These are phyloP conservation scores for Equus przewalskii DNA, from an alignment of 2,113 vertebrate species.

Conservation along the genomic window DNA sequence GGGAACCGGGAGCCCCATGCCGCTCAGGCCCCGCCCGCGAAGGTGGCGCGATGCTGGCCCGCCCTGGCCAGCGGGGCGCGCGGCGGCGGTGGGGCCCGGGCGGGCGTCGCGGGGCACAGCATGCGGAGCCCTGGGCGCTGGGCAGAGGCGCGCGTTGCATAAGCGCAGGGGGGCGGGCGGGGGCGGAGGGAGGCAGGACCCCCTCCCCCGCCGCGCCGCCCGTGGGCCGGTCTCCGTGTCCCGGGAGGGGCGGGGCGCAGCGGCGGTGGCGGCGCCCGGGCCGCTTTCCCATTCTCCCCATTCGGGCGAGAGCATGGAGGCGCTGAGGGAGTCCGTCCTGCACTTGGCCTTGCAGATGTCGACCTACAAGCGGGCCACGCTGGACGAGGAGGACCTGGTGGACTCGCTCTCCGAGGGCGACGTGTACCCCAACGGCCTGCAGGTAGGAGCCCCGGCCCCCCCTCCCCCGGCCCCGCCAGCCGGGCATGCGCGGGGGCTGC, in stretches of 20 bases:
- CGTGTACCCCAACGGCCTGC: slow-evolving; percentile 91
- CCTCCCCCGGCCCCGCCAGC: neutral
- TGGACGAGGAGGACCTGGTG: slow-evolving; percentile 96
- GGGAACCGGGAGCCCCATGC: neutral
- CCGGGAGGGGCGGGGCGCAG: slow-evolving; percentile 61
- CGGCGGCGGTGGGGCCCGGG: neutral
- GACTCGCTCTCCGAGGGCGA: slow-evolving; percentile 92
- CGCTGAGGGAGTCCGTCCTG: slow-evolving; percentile 90
- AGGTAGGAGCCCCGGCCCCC: slow-evolving; percentile 87
- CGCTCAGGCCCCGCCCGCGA: slow-evolving; percentile 56
- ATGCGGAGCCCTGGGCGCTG: slow-evolving; percentile 27
- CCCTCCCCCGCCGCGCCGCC: neutral
- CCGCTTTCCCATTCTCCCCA: slow-evolving; percentile 60
- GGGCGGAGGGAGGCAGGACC: slow-evolving; percentile 15
- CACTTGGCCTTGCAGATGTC: slow-evolving; percentile 96
- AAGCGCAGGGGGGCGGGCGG: neutral
- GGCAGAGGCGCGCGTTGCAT: slow-evolving; percentile 31
- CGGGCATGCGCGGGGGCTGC: slow-evolving; percentile 9
- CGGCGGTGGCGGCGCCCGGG: neutral
- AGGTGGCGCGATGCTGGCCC: slow-evolving; percentile 9
- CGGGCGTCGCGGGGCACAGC: neutral
- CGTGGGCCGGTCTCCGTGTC: slow-evolving; percentile 68
- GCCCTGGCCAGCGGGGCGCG: neutral
- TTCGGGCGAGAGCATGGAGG: slow-evolving; percentile 81
- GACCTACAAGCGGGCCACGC: slow-evolving; percentile 95